Evolutionary conservation across 2,888 invertebrate genomes (phyloP), one percentile per base, ranked within the genome.

Genomic region (Erebia aethiops): DNA sequence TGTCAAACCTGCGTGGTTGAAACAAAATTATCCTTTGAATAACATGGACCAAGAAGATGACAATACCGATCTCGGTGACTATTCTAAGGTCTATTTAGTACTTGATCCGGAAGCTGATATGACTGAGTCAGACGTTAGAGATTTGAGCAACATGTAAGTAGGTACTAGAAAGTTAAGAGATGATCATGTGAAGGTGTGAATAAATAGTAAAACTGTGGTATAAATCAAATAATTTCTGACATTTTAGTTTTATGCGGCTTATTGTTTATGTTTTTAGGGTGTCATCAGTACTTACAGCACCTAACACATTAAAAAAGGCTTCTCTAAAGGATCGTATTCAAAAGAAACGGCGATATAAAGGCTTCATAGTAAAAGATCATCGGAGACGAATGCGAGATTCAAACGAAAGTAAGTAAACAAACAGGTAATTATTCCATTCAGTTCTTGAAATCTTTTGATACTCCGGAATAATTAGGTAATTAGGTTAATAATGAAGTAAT

Each of bases 21-120:
- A 54, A 61, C 56, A 26, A 46, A 69, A 64, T 67, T 62, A 63
- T 66, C 65, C 9, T 14, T 46, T 66, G 35, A 64, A 69, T 58
- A 18, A 70, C 18, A 56, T 43, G 46, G 54, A 51, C 11, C 26
- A 61, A n/a, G 56, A 74, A 62, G 52, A 63, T 46, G 43, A 26
- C 56, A 49, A 65, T 21, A 67, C 43, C 18, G 73, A 72, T 65
- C 71, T 80, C 2, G 77, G 80, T 60, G 78, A 83, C 35, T 86
- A 86, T 78, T 86, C 87, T 2, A 87, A 86, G 79, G 77, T 90
- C 60, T 87, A 84, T 61, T 76, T 91, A 16, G 77, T 91, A 67
- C 74, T 90, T 51, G 84, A 87, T 72, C 83, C 87, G 26, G 74
- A 79, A 57, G 84, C 72, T 70, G 76, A 74, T 80, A 79, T 77